phyloP scores from a whole-genome alignment of 2,113 vertebrate genomes.

The Neolamprologus ventralis region DNA sequence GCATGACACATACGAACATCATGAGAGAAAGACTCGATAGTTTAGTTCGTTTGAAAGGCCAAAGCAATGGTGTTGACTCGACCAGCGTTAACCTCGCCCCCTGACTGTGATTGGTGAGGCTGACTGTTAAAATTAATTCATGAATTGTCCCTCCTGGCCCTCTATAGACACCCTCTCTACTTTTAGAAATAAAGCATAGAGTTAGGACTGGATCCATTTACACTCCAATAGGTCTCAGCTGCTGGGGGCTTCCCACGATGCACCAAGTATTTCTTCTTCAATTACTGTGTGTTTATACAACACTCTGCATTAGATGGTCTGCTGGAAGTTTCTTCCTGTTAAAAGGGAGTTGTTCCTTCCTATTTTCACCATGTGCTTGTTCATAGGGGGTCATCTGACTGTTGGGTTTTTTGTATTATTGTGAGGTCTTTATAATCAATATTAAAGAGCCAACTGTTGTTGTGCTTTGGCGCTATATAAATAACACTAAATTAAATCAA shows the following conservation, averaged over 20 bases:
- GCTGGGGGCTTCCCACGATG: not conserved
- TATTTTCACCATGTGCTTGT: not conserved
- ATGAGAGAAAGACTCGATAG: not conserved
- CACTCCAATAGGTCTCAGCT: fast-evolving
- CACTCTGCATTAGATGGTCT: not conserved
- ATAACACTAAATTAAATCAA: not conserved
- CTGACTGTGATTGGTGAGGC: not conserved
- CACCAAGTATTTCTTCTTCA: not conserved
- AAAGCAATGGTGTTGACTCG: not conserved
- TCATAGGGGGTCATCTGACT: not conserved
- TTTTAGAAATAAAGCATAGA: not conserved
- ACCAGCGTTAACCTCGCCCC: not conserved
- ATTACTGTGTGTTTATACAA: not conserved
- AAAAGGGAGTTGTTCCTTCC: not conserved
- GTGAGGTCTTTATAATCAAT: not conserved
- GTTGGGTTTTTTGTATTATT: not conserved
- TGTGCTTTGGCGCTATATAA: not conserved
- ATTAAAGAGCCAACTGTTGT: not conserved
- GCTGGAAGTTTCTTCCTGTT: not conserved
- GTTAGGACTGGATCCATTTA: not conserved
- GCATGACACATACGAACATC: not conserved
- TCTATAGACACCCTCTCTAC: not conserved
- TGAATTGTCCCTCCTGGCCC: not conserved
- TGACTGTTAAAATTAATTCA: not conserved
- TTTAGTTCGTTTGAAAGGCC: not conserved